Base-by-base conservation (phyloP, 2,888 invertebrate genomes). In the Teleogryllus oceanicus region DNA sequence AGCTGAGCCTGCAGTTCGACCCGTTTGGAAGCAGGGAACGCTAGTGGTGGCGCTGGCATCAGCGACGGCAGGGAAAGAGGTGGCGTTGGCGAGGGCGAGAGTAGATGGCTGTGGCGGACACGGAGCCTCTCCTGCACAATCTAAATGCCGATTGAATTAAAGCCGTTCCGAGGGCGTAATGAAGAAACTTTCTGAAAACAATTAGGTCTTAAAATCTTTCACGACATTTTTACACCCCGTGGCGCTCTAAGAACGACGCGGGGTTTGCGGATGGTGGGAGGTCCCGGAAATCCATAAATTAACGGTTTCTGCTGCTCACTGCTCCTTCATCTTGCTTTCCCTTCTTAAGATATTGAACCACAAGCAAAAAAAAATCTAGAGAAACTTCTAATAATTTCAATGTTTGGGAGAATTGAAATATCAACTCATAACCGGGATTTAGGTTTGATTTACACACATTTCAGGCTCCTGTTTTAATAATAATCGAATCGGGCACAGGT, bases 161-260 rank as follows among this genome's bases (percentile, higher is more conserved):
- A n/a, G 62, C n/a, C 62, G 16, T 18, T n/a, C 16, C 16, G 62
- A n/a, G 62, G 62, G 62, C 62, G 62, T 62, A 62, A 62, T 62
- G 62, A 62, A 62, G 62, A 62, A 62, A 62, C 62, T 62, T 62
- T 62, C 62, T 13, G 62, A 62, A 62, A 62, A 62, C 62, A 62
- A 62, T 62, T 62, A 62, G 62, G 62, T 62, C 62, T 62, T 62
- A 62, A 62, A 62, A 62, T 62, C 62, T 62, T 62, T 62, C 62
- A 62, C 62, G 62, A 12, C 62, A 62, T 62, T 62, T 62, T 62
- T 62, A 62, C 62, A 62, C 62, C 62, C 62, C 62, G 62, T 18
- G 62, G 62, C 62, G 16, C 62, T 13, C 16, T 13, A 62, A 62
- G 62, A 62, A 62, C 62, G 62, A 12, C 13, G 11, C 5, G 37